Percentiles rank a stretch among this genome's conserved stretches.
Evolutionary conservation across 2,113 vertebrate species (phyloP).

Genomic region (Tetraodon nigroviridis): DNA sequence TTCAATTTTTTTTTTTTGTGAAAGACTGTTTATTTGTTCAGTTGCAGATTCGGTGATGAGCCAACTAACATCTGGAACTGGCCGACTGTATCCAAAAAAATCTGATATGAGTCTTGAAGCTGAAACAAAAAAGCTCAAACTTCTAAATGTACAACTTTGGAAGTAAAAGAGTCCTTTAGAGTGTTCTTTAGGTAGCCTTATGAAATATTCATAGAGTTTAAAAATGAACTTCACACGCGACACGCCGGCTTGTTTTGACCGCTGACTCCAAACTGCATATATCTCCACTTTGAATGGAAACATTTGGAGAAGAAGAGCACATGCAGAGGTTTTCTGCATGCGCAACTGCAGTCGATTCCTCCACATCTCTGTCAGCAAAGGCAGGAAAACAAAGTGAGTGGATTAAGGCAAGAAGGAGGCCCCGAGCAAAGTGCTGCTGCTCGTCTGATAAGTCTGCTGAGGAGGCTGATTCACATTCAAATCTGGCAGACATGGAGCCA

Average conservation of each 20-base stretch:
- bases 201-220: conserved; percentile 3
- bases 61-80: no score
- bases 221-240: not conserved
- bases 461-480: conserved; percentile 44
- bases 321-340: conserved; percentile 14
- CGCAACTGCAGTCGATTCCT: conserved; percentile 5
- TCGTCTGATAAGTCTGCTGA: conserved; percentile 55
- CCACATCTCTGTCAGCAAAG: conserved; percentile 49
- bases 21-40: no score
- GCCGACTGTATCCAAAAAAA: no score
- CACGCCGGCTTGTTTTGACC: not conserved
- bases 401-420: conserved; percentile 51
- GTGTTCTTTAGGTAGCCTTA: not conserved
- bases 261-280: conserved; percentile 12
- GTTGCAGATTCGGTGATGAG: no score
- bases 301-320: not conserved
- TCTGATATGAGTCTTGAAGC: no score
- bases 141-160: not conserved
- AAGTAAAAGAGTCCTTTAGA: conserved; percentile 1
- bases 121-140: not conserved
- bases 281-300: conserved; percentile 15
- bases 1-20: no score
- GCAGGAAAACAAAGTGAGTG: conserved; percentile 50
- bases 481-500: conserved; percentile 41
- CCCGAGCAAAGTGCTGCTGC: conserved; percentile 54